phyloP scores from a whole-genome alignment of 37 sponge, comb jelly and placozoan species.

The Haliclona indistincta region DNA sequence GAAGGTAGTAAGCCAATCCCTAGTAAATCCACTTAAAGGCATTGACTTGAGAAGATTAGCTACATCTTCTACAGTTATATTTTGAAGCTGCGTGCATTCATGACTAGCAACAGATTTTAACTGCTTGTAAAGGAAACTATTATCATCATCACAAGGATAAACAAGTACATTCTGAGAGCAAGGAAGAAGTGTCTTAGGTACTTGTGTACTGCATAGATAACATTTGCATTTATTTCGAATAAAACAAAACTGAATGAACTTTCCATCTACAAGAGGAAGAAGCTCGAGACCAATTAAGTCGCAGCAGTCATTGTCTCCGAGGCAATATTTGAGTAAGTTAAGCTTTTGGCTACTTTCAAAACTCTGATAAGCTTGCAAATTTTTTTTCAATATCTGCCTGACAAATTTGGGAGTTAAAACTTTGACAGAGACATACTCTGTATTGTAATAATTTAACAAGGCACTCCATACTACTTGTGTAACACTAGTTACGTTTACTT shows the following conservation, averaged over 20 bases:
- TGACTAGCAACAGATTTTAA: constrained; percentile 17
- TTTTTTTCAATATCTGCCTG: neutral
- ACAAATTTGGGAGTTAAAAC: too few species aligned
- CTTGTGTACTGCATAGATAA: constrained; percentile 38
- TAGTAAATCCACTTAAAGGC: neutral
- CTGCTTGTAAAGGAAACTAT: neutral
- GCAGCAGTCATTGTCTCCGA: constrained; percentile 27
- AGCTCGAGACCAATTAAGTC: constrained; percentile 31
- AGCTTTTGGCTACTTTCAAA: neutral
- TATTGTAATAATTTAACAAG: too few species aligned
- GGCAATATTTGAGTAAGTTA: constrained; percentile 44
- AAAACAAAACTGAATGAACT: constrained; percentile 14
- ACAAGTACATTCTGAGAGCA: constrained; percentile 27
- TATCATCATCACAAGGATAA: too few species aligned
- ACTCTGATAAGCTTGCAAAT: neutral
- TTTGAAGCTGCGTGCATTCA: constrained; percentile 16
- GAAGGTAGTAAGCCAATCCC: constrained; percentile 12
- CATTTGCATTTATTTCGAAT: too few species aligned
- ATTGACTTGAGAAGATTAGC: constrained; percentile 15
- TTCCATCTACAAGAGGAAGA: constrained; percentile 47
- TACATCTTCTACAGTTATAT: neutral
- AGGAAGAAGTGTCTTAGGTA: constrained; percentile 24
- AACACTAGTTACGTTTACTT: neutral
- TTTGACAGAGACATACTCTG: too few species aligned
- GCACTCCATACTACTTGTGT: too few species aligned